Conservation (phyloP, 1,140 invertebrate species). For the Epicauta chinensis region DNA sequence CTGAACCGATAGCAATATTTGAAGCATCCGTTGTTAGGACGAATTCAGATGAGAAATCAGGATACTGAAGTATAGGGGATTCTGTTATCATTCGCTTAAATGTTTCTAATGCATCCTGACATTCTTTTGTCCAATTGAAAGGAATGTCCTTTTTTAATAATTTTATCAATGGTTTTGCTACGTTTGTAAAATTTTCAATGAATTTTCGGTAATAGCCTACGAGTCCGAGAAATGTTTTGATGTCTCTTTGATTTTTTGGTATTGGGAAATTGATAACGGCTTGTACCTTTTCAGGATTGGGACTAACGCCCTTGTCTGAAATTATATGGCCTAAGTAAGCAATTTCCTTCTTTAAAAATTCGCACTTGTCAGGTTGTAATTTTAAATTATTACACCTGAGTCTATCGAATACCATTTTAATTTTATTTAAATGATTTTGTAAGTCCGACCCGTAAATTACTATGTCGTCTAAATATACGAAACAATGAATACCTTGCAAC, state of each 20-base stretch:
- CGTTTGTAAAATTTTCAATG: constrained; percentile 30
- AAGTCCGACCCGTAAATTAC: constrained; percentile 20
- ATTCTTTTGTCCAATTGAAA: constrained; percentile 33
- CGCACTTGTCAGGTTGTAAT: constrained; percentile 34
- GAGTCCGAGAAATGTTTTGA: constrained; percentile 32
- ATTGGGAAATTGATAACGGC: constrained; percentile 29
- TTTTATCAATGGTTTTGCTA: constrained; percentile 17
- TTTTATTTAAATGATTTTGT: constrained; percentile 22
- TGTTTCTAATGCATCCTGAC: constrained; percentile 23
- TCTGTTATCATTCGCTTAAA: constrained; percentile 28
- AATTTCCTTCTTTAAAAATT: constrained; percentile 34
- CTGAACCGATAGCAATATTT: constrained; percentile 27
- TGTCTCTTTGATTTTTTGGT: constrained; percentile 24
- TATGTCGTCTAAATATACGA: neutral
- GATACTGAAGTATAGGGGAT: constrained; percentile 36
- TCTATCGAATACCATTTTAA: constrained; percentile 23
- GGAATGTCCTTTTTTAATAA: constrained; percentile 29
- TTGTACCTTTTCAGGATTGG: constrained; percentile 32
- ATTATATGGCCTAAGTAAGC: constrained; percentile 35
- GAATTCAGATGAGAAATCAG: constrained; percentile 32
- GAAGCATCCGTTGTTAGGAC: constrained; percentile 28
- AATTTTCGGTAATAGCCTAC: constrained; percentile 23
- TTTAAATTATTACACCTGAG: constrained; percentile 34
- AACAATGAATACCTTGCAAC: no score
- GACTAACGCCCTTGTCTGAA: constrained; percentile 26